Percentiles rank a stretch among this genome's conserved stretches.
These are phyloP conservation scores for Plemyria rubiginata DNA, from an alignment of 2,888 invertebrate genomes.

Conservation along the genomic window DNA sequence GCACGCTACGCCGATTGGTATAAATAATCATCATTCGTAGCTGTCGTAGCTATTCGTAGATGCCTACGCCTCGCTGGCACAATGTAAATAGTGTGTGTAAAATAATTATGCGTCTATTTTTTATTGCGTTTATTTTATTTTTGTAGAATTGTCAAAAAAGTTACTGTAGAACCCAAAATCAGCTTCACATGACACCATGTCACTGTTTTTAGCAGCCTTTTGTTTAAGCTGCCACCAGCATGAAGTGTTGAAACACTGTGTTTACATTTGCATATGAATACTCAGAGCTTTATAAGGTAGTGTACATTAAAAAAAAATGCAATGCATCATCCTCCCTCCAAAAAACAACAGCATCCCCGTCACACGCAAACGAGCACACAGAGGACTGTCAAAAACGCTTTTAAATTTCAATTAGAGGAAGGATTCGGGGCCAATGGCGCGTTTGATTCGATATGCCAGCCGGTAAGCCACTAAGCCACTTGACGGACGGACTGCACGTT, in stretches of 20 bases:
- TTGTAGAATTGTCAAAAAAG: too few species aligned
- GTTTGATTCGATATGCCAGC: slow-evolving; percentile 60
- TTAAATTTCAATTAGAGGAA: slow-evolving; percentile 68
- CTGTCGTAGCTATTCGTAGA: slow-evolving; percentile 18
- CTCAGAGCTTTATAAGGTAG: slow-evolving; percentile 20
- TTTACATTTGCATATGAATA: slow-evolving; percentile 26
- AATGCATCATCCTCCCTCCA: slow-evolving; percentile 27
- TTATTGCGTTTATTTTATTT: too few species aligned
- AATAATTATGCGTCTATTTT: too few species aligned
- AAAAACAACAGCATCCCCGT: slow-evolving; percentile 40
- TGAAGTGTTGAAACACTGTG: slow-evolving; percentile 19
- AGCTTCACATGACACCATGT: neutral
- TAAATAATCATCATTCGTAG: slow-evolving; percentile 2
- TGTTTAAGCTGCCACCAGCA: slow-evolving; percentile 10
- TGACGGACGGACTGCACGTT: slow-evolving; percentile 54
- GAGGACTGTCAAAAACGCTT: slow-evolving; percentile 65
- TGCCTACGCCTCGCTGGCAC: slow-evolving; percentile 13
- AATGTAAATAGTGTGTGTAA: neutral
- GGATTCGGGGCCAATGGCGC: slow-evolving; percentile 63
- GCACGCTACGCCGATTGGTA: neutral
- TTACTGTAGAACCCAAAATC: neutral
- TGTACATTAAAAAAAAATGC: slow-evolving; percentile 28
- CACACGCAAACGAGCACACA: slow-evolving; percentile 52
- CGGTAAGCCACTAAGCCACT: slow-evolving; percentile 60
- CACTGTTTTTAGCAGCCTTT: slow-evolving; percentile 4